Conservation (phyloP, 2,113 vertebrate genomes). For the Euleptes europaea region DNA sequence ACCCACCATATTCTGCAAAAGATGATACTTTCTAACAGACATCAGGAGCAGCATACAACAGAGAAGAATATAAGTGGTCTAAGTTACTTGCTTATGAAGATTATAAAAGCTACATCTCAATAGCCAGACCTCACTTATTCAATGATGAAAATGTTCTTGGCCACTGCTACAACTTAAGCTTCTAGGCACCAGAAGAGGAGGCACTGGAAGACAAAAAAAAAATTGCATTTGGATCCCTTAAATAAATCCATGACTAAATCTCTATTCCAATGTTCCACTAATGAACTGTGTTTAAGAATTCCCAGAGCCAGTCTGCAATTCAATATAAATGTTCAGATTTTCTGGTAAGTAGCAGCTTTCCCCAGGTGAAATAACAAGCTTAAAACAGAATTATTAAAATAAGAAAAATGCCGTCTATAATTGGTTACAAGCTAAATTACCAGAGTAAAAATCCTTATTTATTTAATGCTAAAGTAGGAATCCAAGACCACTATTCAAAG, state of each 20-base stretch:
- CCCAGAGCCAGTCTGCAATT: constrained; percentile 16
- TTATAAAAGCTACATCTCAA: not conserved
- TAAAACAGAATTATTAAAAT: constrained; percentile 19
- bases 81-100: not conserved
- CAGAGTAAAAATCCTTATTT: not conserved
- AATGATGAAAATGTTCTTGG: not conserved
- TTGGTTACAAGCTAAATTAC: not conserved
- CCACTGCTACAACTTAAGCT: too few species aligned
- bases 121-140: not conserved
- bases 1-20: not conserved
- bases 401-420: constrained; percentile 9
- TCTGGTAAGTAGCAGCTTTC: constrained; percentile 11
- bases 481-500: not conserved
- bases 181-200: not conserved
- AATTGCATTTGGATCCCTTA: constrained; percentile 1
- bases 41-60: not conserved
- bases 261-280: constrained; percentile 3
- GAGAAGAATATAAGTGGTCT: not conserved
- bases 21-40: not conserved
- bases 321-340: constrained; percentile 16
- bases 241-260: constrained; percentile 10
- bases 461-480: not conserved
- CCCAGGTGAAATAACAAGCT: constrained; percentile 1
- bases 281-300: constrained; percentile 26
- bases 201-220: not conserved